Evolutionary conservation across 1,140 invertebrate genomes (phyloP).

Genomic region (Eubasilissa regina): DNA sequence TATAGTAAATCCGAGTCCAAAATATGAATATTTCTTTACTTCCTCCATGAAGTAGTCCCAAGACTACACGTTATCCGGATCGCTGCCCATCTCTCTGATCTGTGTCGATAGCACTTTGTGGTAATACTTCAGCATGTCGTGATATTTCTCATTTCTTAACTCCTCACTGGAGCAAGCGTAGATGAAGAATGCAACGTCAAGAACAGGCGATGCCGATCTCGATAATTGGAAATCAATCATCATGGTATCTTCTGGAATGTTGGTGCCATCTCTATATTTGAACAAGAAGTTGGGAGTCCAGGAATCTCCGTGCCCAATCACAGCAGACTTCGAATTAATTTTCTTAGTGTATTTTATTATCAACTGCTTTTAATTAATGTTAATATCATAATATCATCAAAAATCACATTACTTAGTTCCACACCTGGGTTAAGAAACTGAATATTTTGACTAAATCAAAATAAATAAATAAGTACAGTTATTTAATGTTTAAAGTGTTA

Average conservation of each 20-base stretch:
- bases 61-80: conserved; percentile 75
- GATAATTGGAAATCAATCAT: conserved; percentile 82
- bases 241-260: conserved; percentile 69
- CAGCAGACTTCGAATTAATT: conserved; percentile 66
- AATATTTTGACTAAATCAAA: too few species aligned
- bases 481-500: too few species aligned
- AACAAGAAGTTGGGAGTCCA: conserved; percentile 84
- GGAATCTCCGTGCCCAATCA: conserved; percentile 80
- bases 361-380: too few species aligned
- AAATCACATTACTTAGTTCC: too few species aligned
- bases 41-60: conserved; percentile 71
- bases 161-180: conserved; percentile 76
- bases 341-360: too few species aligned
- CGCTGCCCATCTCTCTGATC: conserved; percentile 74
- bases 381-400: too few species aligned
- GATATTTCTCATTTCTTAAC: conserved; percentile 73
- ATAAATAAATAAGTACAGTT: too few species aligned
- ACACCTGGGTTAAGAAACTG: too few species aligned
- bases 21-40: conserved; percentile 75
- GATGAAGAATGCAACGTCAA: conserved; percentile 77
- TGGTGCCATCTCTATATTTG: conserved; percentile 65
- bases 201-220: conserved; percentile 73
- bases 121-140: conserved; percentile 69
- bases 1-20: conserved; percentile 76
- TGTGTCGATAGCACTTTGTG: conserved; percentile 75